Base-by-base conservation (phyloP, 1,140 invertebrate genomes). In the Orchestia grillus region DNA sequence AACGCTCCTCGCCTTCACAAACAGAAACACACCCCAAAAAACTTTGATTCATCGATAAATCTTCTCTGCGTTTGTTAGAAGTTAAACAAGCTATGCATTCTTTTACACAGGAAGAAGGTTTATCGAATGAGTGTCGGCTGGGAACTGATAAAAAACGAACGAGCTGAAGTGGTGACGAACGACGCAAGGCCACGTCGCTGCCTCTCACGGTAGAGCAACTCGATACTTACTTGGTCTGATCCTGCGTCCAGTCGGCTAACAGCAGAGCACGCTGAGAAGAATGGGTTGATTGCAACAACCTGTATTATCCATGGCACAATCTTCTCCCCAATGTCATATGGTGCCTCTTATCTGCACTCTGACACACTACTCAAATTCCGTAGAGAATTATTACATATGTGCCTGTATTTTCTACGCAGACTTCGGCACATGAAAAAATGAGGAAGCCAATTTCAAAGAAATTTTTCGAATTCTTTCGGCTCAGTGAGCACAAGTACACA, bases 131-230 rank as follows among this genome's bases (percentile, higher is more conserved):
- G 11, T 53, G 6, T 53, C 47, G 47, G 47, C 47, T 77, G 62
- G 11, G 62, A 77, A 77, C 62, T 77, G 15, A 77, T 77, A 77
- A 77, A 77, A 77, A 77, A 77, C 62, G 62, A 77, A 77, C 28
- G 62, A 77, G 62, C 62, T 77, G 62, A 77, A 77, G 62, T 77
- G 62, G 62, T 77, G 62, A 77, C 62, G 62, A 77, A 77, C 62
- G 62, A 77, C 62, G 36, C 62, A 77, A 77, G 62, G 62, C 62
- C 62, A 77, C 62, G 11, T 77, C 62, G 62, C 62, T 77, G 62
- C 62, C 62, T 77, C 62, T 77, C 62, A 77, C 62, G 62, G 62
- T 77, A 77, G 15, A 77, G 62, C 62, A 77, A 77, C 62, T 77
- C 62, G 62, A 77, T 77, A 77, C 62, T 77, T 77, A 36, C 62